phyloP scores from a whole-genome alignment of 2,888 invertebrate genomes.

The Anodontia alba region DNA sequence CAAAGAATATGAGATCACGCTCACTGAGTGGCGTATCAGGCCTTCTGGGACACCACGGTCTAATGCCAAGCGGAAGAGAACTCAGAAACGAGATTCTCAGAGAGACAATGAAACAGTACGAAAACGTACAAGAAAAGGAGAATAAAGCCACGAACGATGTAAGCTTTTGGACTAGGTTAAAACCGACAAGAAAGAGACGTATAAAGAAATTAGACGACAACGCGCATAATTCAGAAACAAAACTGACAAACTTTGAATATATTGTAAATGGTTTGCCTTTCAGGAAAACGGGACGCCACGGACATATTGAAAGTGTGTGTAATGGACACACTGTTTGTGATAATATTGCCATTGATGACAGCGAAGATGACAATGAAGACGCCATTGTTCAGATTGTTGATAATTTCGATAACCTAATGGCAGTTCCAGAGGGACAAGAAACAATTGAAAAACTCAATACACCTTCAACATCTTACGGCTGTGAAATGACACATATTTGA shows the following conservation, averaged over 20 bases:
- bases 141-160: background rate
- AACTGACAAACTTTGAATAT: background rate
- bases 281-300: background rate
- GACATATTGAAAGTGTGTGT: background rate
- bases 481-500: slow-evolving; percentile 8
- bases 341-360: background rate
- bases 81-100: slow-evolving; percentile 40
- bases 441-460: background rate
- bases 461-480: background rate
- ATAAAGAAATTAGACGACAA: background rate
- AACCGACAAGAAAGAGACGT: background rate
- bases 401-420: background rate
- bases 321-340: slow-evolving; percentile 12
- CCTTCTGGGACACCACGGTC: slow-evolving; percentile 41
- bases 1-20: slow-evolving; percentile 6
- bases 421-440: background rate
- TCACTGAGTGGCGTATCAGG: slow-evolving; percentile 33
- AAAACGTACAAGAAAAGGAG: background rate
- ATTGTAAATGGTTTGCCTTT: background rate
- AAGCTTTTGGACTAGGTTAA: background rate
- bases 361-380: background rate
- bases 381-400: background rate
- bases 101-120: slow-evolving; percentile 14
- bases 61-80: slow-evolving; percentile 33
- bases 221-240: background rate